These are phyloP conservation scores for Struthidea cinerea DNA, from an alignment of 2,113 vertebrate genomes.

Conservation along the genomic window DNA sequence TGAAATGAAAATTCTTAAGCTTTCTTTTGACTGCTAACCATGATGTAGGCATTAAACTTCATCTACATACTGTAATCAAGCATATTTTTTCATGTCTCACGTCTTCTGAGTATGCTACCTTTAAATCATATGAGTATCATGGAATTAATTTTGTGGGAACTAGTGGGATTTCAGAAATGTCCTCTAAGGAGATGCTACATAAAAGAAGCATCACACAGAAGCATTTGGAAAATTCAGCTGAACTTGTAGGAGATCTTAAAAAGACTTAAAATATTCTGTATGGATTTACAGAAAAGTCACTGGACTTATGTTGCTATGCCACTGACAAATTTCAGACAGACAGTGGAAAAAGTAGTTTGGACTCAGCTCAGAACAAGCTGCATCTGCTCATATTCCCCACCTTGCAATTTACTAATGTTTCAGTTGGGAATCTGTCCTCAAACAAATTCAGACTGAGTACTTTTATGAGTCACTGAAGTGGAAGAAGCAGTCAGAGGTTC, in stretches of 20 bases:
- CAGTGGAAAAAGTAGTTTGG: slow-evolving; percentile 21
- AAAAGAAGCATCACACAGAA: slow-evolving; percentile 24
- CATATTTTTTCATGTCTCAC: not conserved
- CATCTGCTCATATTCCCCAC: not conserved
- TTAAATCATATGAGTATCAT: not conserved
- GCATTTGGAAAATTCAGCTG: not conserved
- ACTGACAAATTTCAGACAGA: not conserved
- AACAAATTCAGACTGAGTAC: not conserved
- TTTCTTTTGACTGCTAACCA: not conserved
- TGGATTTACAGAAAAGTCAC: not conserved
- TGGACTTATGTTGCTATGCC: not conserved
- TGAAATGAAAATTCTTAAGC: slow-evolving; percentile 10
- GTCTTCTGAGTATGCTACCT: not conserved
- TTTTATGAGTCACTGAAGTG: not conserved
- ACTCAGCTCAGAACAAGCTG: not conserved
- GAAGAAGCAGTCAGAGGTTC: not conserved
- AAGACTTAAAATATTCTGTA: not conserved
- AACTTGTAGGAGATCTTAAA: not conserved
- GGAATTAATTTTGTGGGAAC: not conserved
- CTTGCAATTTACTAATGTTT: slow-evolving; percentile 7
- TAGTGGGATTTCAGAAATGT: not conserved
- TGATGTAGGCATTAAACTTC: not conserved
- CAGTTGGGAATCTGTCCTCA: not conserved
- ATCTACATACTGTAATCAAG: slow-evolving; percentile 26
- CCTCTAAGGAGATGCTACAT: not conserved